Evolutionary conservation across 2,113 vertebrate species (phyloP).

Genomic region (Piaya cayana): DNA sequence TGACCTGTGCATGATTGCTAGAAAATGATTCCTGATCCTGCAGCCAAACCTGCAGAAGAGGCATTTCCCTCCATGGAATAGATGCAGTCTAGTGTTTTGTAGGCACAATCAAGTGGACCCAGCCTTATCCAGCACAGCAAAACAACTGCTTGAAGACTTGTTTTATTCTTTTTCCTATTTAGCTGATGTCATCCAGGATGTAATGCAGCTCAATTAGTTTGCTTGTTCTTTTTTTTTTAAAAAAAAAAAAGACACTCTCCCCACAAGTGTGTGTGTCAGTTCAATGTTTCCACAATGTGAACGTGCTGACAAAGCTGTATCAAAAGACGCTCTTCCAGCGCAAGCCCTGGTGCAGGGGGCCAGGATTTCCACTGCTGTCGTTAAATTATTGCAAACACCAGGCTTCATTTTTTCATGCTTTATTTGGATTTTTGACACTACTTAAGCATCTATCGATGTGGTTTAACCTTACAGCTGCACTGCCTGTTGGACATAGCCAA

Average conservation of each 20-base stretch:
- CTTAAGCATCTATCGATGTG: background rate
- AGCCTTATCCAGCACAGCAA: background rate
- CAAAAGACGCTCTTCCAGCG: background rate
- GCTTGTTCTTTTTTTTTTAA: too few relatives aligned
- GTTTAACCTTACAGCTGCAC: background rate
- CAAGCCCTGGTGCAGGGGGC: background rate
- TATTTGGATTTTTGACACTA: background rate
- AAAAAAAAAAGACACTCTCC: background rate
- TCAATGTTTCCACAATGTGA: background rate
- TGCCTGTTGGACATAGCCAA: background rate
- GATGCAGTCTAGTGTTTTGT: background rate
- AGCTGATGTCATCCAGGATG: slow-evolving; percentile 2
- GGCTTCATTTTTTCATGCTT: background rate
- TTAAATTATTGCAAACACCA: background rate
- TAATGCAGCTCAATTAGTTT: background rate
- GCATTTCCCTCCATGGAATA: rapidly evolving
- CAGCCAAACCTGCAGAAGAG: background rate
- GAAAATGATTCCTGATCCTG: background rate
- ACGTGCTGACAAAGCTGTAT: background rate
- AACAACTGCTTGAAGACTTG: background rate
- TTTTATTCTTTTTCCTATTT: background rate
- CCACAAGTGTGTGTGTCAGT: background rate
- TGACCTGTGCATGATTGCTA: background rate
- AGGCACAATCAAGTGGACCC: background rate
- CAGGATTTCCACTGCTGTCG: background rate